phyloP scores from a whole-genome alignment of 2,113 vertebrate genomes.

The Glaucomys volans region DNA sequence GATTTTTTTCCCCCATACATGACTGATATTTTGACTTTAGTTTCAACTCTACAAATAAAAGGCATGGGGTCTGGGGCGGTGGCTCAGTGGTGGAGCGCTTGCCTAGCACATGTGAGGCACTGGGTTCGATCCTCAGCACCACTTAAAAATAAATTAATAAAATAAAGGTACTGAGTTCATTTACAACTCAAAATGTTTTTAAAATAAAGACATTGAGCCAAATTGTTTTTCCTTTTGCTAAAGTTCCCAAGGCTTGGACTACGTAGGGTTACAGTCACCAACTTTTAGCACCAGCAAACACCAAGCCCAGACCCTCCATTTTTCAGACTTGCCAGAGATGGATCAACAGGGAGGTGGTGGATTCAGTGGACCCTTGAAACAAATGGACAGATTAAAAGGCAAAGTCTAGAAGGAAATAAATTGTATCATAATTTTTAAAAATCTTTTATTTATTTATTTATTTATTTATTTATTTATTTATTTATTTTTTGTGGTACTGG shows the following conservation, averaged over 20 bases:
- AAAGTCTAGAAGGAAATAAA: slow-evolving; percentile 1
- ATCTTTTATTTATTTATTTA: no score
- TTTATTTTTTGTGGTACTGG: no score
- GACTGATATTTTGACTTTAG: neutral
- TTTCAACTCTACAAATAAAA: neutral
- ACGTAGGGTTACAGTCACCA: fast-evolving
- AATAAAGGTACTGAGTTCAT: no score
- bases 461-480: no score
- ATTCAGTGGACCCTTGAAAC: neutral
- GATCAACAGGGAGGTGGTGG: neutral
- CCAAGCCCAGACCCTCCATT: neutral
- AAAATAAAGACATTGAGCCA: neutral
- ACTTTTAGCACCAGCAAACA: neutral
- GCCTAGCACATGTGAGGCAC: no score
- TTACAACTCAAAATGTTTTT: no score
- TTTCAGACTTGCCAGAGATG: neutral
- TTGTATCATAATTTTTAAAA: no score
- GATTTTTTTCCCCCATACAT: neutral
- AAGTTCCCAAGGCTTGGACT: neutral
- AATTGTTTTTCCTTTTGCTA: neutral
- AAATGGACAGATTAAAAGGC: neutral
- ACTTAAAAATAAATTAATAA: no score
- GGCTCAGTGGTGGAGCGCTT: no score
- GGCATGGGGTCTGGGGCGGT: no score
- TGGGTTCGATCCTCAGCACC: no score